Conservation (phyloP, 2,113 vertebrate species). For the Acrocephalus arundinaceus region DNA sequence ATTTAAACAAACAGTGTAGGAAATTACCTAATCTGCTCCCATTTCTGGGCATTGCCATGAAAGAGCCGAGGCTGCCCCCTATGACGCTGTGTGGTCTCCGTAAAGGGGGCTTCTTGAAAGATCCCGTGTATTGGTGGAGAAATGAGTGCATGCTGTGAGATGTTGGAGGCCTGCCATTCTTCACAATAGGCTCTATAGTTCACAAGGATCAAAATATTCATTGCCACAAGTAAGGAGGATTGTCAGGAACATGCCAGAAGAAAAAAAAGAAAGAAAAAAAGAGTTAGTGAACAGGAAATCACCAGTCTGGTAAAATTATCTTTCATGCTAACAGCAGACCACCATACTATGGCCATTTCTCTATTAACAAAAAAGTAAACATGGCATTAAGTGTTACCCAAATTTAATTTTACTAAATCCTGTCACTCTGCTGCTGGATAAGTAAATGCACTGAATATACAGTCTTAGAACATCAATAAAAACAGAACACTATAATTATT, state of each 20-base stretch:
- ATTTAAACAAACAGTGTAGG: background rate
- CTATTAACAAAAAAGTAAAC: background rate
- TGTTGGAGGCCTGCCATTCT: constrained; percentile 89
- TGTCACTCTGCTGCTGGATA: background rate
- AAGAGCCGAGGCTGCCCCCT: constrained; percentile 91
- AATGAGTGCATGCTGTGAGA: constrained; percentile 97
- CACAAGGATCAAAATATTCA: constrained; percentile 64
- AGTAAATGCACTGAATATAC: background rate
- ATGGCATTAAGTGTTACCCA: background rate
- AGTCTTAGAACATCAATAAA: background rate
- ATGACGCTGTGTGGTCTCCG: constrained; percentile 94
- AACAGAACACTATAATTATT: background rate
- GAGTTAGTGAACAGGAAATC: constrained; percentile 53
- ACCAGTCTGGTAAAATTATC: constrained; percentile 18
- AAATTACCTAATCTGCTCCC: constrained; percentile 92
- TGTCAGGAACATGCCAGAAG: constrained; percentile 66
- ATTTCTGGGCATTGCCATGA: constrained; percentile 93
- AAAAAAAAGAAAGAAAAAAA: background rate
- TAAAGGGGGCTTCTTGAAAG: constrained; percentile 93
- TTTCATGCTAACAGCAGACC: background rate
- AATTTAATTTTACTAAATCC: background rate
- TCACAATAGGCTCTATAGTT: constrained; percentile 85
- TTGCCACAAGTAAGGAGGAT: constrained; percentile 66
- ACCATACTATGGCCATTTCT: background rate
- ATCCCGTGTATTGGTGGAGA: constrained; percentile 94